Conservation (phyloP, 2,888 invertebrate genomes). For the Tetragonisca angustula region DNA sequence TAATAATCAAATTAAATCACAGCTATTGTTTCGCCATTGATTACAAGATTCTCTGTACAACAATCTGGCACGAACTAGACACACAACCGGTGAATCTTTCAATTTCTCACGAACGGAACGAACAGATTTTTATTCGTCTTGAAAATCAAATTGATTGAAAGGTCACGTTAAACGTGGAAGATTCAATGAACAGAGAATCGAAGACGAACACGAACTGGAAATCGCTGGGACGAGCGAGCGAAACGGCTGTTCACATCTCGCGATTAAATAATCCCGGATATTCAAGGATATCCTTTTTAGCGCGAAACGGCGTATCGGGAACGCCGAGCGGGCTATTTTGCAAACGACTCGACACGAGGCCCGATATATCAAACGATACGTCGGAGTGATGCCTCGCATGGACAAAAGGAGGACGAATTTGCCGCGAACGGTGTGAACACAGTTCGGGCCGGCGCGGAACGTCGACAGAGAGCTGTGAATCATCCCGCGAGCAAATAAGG, state of each 20-base stretch:
- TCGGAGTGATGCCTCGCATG: not conserved
- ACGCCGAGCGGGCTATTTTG: not conserved
- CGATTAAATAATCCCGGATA: not conserved
- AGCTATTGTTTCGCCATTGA: no score
- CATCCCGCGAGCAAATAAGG: slow-evolving; percentile 65
- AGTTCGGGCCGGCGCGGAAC: not conserved
- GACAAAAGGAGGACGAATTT: not conserved
- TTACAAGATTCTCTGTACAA: no score
- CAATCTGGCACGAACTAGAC: no score
- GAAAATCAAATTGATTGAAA: not conserved
- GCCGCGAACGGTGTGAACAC: slow-evolving; percentile 14
- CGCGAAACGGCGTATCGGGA: not conserved
- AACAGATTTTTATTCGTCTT: not conserved
- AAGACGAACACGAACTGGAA: no score
- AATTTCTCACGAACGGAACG: not conserved
- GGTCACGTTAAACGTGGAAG: no score
- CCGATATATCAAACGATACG: not conserved
- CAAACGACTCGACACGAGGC: no score
- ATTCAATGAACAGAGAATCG: no score
- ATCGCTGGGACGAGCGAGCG: no score
- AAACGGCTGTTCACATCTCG: not conserved
- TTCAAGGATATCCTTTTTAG: not conserved
- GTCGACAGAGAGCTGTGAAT: slow-evolving; percentile 50
- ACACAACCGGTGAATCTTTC: not conserved
- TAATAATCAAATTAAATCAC: no score